Conservation (phyloP, 2,888 invertebrate species). For the Watsonalla cultraria region DNA sequence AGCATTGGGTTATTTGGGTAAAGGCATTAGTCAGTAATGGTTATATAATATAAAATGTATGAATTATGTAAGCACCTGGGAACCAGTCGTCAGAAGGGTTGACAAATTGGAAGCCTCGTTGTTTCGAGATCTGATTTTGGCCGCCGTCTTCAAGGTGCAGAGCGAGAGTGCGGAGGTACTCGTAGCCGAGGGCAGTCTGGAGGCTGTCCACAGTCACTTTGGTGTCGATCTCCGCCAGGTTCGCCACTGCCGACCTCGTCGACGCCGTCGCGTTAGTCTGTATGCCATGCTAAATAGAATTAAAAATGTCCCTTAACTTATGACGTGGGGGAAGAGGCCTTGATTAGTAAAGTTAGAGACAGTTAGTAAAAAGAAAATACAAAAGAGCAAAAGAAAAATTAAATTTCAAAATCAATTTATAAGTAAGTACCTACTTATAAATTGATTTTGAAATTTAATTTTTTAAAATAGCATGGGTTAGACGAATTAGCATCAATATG, state of each 20-base stretch:
- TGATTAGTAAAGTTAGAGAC: constrained; percentile 30
- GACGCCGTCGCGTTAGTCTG: constrained; percentile 92
- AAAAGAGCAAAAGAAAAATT: constrained; percentile 5
- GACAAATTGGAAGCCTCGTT: constrained; percentile 90
- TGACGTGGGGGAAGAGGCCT: constrained; percentile 34
- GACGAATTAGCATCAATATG: background rate
- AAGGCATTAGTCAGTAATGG: too few species aligned
- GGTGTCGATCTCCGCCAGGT: constrained; percentile 87
- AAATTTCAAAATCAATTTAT: background rate
- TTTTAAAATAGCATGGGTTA: background rate
- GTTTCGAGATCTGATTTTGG: constrained; percentile 82
- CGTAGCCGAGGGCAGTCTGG: constrained; percentile 88
- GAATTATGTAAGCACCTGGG: constrained; percentile 78
- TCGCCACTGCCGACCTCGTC: constrained; percentile 88
- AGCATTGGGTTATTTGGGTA: too few species aligned
- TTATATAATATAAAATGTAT: too few species aligned
- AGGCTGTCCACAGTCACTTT: constrained; percentile 84
- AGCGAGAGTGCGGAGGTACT: constrained; percentile 87
- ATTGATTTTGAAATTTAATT: background rate
- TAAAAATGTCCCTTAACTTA: constrained; percentile 60
- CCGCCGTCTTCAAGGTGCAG: constrained; percentile 85
- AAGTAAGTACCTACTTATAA: background rate
- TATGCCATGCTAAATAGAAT: constrained; percentile 85
- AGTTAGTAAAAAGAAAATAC: constrained; percentile 17
- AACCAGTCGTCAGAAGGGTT: constrained; percentile 94